These are phyloP conservation scores for Oncorhynchus nerka DNA, from an alignment of 2,113 vertebrate genomes.

Conservation along the genomic window DNA sequence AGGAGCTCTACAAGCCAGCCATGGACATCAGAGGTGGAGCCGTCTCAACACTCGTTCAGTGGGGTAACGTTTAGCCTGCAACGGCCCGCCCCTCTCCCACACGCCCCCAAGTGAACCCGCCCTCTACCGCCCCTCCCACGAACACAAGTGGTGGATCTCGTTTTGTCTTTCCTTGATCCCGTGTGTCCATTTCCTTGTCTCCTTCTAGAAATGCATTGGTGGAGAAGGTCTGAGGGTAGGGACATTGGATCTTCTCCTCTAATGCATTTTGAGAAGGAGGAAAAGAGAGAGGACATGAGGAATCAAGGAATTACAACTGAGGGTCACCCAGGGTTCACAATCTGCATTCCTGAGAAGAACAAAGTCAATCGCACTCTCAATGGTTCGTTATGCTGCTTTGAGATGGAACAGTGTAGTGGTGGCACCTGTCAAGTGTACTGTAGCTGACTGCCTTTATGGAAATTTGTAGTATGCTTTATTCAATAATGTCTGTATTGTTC, in stretches of 20 bases:
- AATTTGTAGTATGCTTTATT: background rate
- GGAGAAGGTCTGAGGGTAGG: too few species aligned
- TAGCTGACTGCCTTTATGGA: background rate
- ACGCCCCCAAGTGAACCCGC: slow-evolving; percentile 74
- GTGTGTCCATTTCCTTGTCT: too few species aligned
- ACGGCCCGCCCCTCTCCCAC: slow-evolving; percentile 75
- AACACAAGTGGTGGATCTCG: too few species aligned
- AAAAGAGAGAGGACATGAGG: too few species aligned
- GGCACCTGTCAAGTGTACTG: slow-evolving; percentile 2
- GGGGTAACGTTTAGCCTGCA: slow-evolving; percentile 87
- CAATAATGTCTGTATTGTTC: slow-evolving; percentile 9
- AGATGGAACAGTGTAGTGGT: background rate
- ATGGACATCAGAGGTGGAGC: slow-evolving; percentile 98
- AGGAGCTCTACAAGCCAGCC: slow-evolving; percentile 32
- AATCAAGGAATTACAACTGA: too few species aligned
- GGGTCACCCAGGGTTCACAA: too few species aligned
- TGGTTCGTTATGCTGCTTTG: background rate
- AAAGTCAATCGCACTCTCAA: background rate
- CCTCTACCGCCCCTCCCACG: background rate
- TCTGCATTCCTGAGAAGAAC: too few species aligned
- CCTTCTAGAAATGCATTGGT: too few species aligned
- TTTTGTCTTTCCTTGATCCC: too few species aligned
- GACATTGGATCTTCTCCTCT: too few species aligned
- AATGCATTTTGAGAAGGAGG: too few species aligned
- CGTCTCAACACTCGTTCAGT: slow-evolving; percentile 86